Conservation (phyloP, 2,888 invertebrate genomes). For the Drosophila lacicola region DNA sequence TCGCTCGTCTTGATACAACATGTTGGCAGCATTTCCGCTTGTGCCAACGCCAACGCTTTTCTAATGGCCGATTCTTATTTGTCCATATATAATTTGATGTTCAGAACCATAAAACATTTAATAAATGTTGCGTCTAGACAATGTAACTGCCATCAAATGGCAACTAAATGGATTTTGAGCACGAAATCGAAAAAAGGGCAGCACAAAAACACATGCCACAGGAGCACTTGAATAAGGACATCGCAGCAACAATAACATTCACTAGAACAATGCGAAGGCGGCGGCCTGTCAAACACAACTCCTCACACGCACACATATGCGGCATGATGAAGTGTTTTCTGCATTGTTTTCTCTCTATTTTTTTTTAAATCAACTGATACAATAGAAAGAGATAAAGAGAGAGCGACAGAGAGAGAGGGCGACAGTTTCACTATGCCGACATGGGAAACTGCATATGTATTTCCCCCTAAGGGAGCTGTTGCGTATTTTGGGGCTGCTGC, state of each 20-base stretch:
- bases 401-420: slow-evolving; percentile 15
- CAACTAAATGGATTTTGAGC: slow-evolving; percentile 80
- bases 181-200: slow-evolving; percentile 67
- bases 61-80: slow-evolving; percentile 72
- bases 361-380: slow-evolving; percentile 46
- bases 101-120: slow-evolving; percentile 77
- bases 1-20: slow-evolving; percentile 22
- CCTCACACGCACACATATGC: slow-evolving; percentile 20
- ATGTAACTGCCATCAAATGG: slow-evolving; percentile 80
- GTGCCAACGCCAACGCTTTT: slow-evolving; percentile 9
- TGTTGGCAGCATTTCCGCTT: slow-evolving; percentile 52
- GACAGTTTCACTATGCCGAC: slow-evolving; percentile 50
- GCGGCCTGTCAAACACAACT: slow-evolving; percentile 68
- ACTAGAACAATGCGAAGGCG: slow-evolving; percentile 62
- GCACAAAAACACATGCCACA: slow-evolving; percentile 46
- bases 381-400: slow-evolving; percentile 28
- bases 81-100: slow-evolving; percentile 75
- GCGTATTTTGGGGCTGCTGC: slow-evolving; percentile 17
- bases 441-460: slow-evolving; percentile 44
- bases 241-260: slow-evolving; percentile 24
- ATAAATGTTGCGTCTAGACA: slow-evolving; percentile 81
- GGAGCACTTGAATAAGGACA: slow-evolving; percentile 65
- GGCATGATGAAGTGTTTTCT: slow-evolving; percentile 72
- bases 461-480: slow-evolving; percentile 10
- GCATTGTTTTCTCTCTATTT: slow-evolving; percentile 57